Evolutionary conservation across 2,888 invertebrate genomes (phyloP).

Genomic region (Eupithecia abbreviata): DNA sequence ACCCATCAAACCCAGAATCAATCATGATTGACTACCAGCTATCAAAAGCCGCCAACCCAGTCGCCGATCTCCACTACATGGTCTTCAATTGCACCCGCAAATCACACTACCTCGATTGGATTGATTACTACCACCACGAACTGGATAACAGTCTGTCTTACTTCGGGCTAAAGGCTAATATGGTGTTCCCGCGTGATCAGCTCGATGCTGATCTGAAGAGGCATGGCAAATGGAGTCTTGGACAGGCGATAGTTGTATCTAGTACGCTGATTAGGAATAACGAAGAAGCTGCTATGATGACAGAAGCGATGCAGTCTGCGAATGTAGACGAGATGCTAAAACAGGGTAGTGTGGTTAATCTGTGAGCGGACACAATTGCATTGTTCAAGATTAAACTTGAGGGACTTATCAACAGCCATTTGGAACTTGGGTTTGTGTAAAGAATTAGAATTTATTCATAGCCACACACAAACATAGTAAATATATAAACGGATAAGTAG

Average conservation of each 20-base stretch:
- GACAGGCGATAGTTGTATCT: neutral
- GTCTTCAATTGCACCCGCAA: slow-evolving; percentile 53
- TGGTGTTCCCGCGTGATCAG: slow-evolving; percentile 49
- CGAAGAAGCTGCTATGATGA: neutral
- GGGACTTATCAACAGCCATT: slow-evolving; percentile 1
- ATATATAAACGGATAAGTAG: neutral
- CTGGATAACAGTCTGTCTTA: slow-evolving; percentile 46
- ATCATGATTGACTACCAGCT: slow-evolving; percentile 57
- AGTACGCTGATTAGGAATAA: slow-evolving; percentile 8
- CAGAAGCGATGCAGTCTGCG: slow-evolving; percentile 9
- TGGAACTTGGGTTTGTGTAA: slow-evolving; percentile 9
- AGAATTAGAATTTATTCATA: neutral
- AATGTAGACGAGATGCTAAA: neutral
- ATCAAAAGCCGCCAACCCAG: slow-evolving; percentile 46
- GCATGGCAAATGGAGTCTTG: slow-evolving; percentile 39
- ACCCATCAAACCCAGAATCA: slow-evolving; percentile 29
- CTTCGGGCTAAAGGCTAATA: slow-evolving; percentile 47
- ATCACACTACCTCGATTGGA: slow-evolving; percentile 49
- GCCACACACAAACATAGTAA: too few species aligned
- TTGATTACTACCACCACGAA: slow-evolving; percentile 50
- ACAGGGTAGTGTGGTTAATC: neutral
- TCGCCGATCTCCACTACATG: slow-evolving; percentile 49
- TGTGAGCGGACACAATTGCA: neutral
- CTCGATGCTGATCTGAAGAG: slow-evolving; percentile 52
- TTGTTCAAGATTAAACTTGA: slow-evolving; percentile 1